Evolutionary conservation across 2,888 invertebrate species (phyloP), one percentile per base, ranked within the genome.

Genomic region (Andrena minutula): DNA sequence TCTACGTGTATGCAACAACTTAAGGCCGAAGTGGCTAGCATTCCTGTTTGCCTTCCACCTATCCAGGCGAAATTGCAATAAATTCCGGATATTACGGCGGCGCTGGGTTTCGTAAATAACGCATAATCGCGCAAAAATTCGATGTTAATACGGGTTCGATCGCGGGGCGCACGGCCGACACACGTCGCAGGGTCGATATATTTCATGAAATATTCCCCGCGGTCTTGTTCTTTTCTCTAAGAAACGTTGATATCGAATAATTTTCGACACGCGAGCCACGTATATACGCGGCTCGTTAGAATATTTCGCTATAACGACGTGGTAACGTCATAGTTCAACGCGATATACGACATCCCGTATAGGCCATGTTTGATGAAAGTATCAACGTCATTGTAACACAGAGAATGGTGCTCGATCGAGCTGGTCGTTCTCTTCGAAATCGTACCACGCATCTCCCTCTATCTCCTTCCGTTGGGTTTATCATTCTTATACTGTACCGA

Each of bases 121-220:
- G 35, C 23, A 28, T 60, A 61, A 70, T 60, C 74, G 72, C 10
- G 53, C 16, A 58, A 78, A 72, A 70, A 78, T 65, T 76, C 41
- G 65, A 60, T 70, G 70, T 77, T 75, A 71, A 84, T 73, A 28
- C 58, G 64, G 41, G 26, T 66, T 72, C 32, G 30, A 81, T 81
- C 47, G 71, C 35, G 47, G 53, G 47, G 35, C 26, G 32, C 60
- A 20, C 47, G 23, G 51, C 66, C 49, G 23, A 51, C 51, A 53
- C 56, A 8, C 41, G 41, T 41, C 41, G 4, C 26, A 16, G 20
- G 20, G 30, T 49, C 64, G 16, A 66, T 51, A 58, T 69, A 61
- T 66, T 60, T 47, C 53, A 30, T 61, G 58, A 79, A 70, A 74
- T 79, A 70, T 60, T 30, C 49, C 23, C 1, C n/a, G 6, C 47